Conservation (phyloP, 2,113 vertebrate species). For the Vidua macroura region DNA sequence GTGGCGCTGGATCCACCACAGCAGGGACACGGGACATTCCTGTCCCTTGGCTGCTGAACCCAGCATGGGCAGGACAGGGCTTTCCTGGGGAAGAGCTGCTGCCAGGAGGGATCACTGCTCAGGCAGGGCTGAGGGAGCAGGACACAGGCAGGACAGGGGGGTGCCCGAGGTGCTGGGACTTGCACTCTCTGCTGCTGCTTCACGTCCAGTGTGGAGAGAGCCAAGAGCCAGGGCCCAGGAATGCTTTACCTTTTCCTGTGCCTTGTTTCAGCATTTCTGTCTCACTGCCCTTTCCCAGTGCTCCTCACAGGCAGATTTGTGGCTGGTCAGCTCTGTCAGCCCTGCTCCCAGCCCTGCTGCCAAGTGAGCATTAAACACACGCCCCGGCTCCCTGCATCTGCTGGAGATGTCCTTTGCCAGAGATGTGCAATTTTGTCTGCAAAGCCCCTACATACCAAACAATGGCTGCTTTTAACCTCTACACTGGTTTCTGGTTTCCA, state of each 20-base stretch:
- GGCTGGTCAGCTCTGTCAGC: not conserved
- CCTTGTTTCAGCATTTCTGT: not conserved
- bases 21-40: not conserved
- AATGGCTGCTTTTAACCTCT: not conserved
- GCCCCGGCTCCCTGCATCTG: not conserved
- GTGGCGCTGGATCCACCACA: not conserved
- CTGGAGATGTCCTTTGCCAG: not conserved
- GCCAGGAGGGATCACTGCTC: not conserved
- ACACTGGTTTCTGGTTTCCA: not conserved
- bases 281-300: not conserved
- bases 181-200: not conserved
- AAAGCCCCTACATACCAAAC: not conserved
- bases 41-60: not conserved
- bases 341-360: not conserved
- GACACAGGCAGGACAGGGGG: not conserved
- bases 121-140: not conserved
- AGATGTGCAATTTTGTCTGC: not conserved
- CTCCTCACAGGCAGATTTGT: not conserved
- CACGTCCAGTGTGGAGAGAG: rapidly evolving
- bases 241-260: rapidly evolving
- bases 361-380: rapidly evolving
- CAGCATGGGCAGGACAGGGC: not conserved
- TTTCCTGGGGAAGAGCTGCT: not conserved
- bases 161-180: not conserved
- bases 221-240: not conserved